Conservation (phyloP, 2,888 invertebrate genomes). For the Malacosoma neustria region DNA sequence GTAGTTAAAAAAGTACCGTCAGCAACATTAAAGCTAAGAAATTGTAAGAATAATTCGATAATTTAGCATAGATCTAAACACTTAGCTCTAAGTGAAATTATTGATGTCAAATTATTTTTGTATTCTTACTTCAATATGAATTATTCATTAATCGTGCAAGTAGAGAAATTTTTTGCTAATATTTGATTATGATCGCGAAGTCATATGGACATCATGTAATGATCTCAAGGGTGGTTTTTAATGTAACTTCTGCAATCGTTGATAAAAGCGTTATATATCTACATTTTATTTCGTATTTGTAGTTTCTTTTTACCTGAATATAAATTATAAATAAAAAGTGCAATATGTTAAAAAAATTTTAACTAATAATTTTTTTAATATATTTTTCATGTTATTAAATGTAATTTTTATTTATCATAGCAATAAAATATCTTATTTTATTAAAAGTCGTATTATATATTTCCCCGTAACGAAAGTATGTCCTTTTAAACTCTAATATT, state of each 20-base stretch:
- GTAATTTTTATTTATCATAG: too few species aligned
- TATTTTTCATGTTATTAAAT: too few species aligned
- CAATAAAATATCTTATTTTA: too few species aligned
- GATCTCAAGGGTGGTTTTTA: constrained; percentile 39
- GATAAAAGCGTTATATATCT: too few species aligned
- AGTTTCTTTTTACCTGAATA: too few species aligned
- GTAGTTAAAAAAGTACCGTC: background rate
- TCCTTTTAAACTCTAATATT: too few species aligned
- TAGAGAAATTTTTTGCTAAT: background rate
- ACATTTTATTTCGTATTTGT: too few species aligned
- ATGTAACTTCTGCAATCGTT: constrained; percentile 15
- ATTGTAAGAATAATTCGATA: background rate
- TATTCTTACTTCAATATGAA: constrained; percentile 28
- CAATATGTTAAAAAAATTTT: too few species aligned
- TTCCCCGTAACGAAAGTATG: too few species aligned
- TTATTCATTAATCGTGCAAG: constrained; percentile 2
- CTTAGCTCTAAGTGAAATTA: constrained; percentile 48
- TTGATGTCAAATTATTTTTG: constrained; percentile 59
- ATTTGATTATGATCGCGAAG: background rate
- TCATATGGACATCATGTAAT: constrained; percentile 27
- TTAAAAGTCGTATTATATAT: too few species aligned
- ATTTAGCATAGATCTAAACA: background rate
- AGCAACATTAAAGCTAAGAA: background rate
- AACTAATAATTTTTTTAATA: too few species aligned
- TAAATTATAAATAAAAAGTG: too few species aligned